Evolutionary conservation across 2,113 vertebrate genomes (phyloP).

Genomic region (Anhinga rufa): DNA sequence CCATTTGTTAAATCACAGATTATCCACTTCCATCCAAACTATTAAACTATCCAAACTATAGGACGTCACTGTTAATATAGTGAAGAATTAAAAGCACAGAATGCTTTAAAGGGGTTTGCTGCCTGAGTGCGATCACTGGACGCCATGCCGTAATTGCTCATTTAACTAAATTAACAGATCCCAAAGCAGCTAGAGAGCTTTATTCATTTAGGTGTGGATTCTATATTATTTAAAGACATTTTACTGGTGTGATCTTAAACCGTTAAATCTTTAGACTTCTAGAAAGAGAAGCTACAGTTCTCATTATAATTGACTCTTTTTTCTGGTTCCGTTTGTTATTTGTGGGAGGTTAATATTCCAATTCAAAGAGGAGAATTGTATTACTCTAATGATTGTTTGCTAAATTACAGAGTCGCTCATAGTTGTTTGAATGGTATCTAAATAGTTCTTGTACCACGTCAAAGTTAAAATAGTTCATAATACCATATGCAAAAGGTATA

Average conservation of each 20-base stretch:
- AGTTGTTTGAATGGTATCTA: not conserved
- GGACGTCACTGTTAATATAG: not conserved
- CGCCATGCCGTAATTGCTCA: not conserved
- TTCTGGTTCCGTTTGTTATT: not conserved
- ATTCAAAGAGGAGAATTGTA: not conserved
- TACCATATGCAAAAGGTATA: not conserved
- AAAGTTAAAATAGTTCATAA: not conserved
- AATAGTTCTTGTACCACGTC: not conserved
- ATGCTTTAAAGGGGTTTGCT: not conserved
- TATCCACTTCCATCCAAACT: not conserved
- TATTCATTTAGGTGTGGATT: slow-evolving; percentile 29
- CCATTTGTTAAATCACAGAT: not conserved
- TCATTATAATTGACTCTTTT: not conserved
- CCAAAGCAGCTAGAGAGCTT: not conserved
- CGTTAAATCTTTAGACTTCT: not conserved
- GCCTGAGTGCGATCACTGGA: not conserved
- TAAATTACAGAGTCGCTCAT: slow-evolving; percentile 15
- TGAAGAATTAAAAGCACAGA: slow-evolving; percentile 4
- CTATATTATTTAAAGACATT: not conserved
- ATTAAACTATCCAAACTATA: not conserved
- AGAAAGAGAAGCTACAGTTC: not conserved
- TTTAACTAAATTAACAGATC: slow-evolving; percentile 37
- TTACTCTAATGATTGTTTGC: slow-evolving; percentile 4
- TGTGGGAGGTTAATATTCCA: not conserved
- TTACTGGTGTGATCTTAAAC: not conserved